Base-by-base conservation (phyloP, 2,888 invertebrate species). In the Plebejus argus region DNA sequence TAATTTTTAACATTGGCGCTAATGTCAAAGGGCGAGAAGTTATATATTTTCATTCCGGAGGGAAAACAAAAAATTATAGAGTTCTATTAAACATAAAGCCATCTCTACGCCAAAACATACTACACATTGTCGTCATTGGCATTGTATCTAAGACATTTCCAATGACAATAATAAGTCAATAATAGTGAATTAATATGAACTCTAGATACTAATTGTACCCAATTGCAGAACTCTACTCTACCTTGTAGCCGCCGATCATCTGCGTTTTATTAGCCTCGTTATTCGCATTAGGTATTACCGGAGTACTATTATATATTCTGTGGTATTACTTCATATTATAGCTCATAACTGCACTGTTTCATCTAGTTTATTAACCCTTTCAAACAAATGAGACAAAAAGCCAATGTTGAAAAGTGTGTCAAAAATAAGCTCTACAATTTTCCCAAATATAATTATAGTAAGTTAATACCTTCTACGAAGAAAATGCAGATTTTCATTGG, bases 221-320 rank as follows among this genome's bases (percentile, higher is more conserved):
- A 61, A 23, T 61, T 23, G 61, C 61, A 12, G 23, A 61, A 12
- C 61, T 61, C 12, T 61, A 12, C 61, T 61, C 12, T 61, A 23
- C 23, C 58, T 23, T 23, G 23, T 61, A 23, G 1, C 4, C 20
- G 8, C 58, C 58, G 58, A n/a, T 58, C 20, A 58, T 58, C 61
- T 10, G 61, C 61, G 23, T 61, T 61, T 61, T 61, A 61, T 23
- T 58, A 20, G 58, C n/a, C 58, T 58, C 20, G 58, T 58, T 58
- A 58, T 58, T 61, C 20, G 23, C 61, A 10, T 61, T 12, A 12
- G 28, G 28, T 28, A 28, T 23, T 23, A 23, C 20, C 12, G n/a
- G n/a, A n/a, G n/a, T n/a, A n/a, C n/a, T n/a, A n/a, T n/a, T n/a
- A n/a, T n/a, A n/a, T n/a, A n/a, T n/a, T n/a, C n/a, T n/a, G n/a